Evolutionary conservation across 2,888 invertebrate species (phyloP).

Genomic region (Platycheirus rosarum): DNA sequence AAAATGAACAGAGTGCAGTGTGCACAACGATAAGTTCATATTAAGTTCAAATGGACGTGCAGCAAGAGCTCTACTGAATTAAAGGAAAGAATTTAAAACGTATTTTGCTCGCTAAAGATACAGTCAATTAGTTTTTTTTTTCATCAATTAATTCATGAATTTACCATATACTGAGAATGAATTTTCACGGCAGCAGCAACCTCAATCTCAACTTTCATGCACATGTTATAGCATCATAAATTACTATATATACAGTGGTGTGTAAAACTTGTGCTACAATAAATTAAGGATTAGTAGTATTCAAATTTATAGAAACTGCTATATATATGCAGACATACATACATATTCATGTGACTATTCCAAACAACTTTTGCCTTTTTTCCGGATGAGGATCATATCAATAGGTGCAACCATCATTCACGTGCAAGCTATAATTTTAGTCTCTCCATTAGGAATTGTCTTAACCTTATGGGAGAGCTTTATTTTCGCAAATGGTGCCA

Average conservation of each 20-base stretch:
- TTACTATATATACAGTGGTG: background rate
- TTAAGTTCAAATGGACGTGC: background rate
- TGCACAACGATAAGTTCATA: background rate
- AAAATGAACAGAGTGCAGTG: background rate
- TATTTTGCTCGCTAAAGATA: background rate
- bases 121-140: background rate
- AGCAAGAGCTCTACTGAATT: background rate
- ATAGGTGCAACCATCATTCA: too few relatives aligned
- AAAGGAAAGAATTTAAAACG: background rate
- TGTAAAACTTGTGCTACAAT: too few relatives aligned
- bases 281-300: too few relatives aligned
- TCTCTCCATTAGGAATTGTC: too few relatives aligned
- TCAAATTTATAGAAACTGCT: too few relatives aligned
- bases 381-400: too few relatives aligned
- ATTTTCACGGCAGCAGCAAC: slow-evolving; percentile 4
- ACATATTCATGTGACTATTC: too few relatives aligned
- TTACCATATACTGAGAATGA: slow-evolving; percentile 32
- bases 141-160: slow-evolving; percentile 48
- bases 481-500: too few relatives aligned
- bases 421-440: too few relatives aligned
- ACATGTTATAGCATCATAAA: background rate
- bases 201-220: background rate
- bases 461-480: too few relatives aligned
- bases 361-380: too few relatives aligned
- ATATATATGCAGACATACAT: too few relatives aligned